Evolutionary conservation across 2,888 invertebrate genomes (phyloP).

Genomic region (Eupelmus urozonus): DNA sequence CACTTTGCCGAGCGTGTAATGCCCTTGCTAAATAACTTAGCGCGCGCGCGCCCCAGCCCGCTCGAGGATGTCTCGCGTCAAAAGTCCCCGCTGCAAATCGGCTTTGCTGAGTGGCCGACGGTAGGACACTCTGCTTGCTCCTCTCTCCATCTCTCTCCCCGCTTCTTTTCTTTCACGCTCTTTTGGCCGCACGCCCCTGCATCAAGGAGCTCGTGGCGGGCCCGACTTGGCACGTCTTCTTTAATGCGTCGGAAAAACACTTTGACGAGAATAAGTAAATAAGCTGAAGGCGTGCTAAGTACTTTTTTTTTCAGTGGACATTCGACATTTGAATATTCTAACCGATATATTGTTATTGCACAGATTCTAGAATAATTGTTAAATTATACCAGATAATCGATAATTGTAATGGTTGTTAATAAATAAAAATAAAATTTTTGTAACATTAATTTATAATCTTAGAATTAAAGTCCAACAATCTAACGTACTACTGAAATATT

Average conservation of each 20-base stretch:
- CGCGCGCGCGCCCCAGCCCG: background rate
- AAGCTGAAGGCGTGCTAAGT: constrained; percentile 13
- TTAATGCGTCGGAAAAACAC: constrained; percentile 18
- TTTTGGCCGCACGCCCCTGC: background rate
- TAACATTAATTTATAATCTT: no score
- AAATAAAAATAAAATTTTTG: no score
- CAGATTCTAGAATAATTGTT: no score
- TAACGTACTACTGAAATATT: no score
- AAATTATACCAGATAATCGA: no score
- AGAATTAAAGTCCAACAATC: no score
- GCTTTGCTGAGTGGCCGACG: constrained; percentile 22
- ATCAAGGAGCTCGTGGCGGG: background rate
- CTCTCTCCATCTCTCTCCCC: background rate
- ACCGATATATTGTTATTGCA: background rate
- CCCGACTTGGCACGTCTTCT: constrained; percentile 10
- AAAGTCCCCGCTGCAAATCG: constrained; percentile 40
- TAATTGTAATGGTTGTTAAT: no score
- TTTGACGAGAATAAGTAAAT: constrained; percentile 48
- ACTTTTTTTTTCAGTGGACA: no score
- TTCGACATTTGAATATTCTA: no score
- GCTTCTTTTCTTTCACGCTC: background rate
- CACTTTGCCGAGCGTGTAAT: background rate
- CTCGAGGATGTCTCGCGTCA: constrained; percentile 22
- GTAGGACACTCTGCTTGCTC: background rate
- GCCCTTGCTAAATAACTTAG: constrained; percentile 34